These are phyloP conservation scores for Deilephila porcellus DNA, from an alignment of 2,888 invertebrate genomes.

Conservation along the genomic window DNA sequence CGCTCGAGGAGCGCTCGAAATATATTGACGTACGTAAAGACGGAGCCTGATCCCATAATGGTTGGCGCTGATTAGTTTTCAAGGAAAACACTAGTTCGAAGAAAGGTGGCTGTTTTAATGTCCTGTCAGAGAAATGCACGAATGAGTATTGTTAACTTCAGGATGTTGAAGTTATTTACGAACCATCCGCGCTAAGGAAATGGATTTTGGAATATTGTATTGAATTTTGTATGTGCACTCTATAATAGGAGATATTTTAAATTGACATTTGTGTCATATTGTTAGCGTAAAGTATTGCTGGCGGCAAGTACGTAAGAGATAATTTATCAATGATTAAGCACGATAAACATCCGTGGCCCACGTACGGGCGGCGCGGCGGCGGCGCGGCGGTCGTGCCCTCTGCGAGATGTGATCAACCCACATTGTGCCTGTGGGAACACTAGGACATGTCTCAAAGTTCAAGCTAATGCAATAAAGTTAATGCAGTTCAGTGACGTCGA, in stretches of 20 bases:
- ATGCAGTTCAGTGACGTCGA: slow-evolving; percentile 38
- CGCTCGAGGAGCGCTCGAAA: slow-evolving; percentile 64
- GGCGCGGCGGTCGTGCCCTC: slow-evolving; percentile 71
- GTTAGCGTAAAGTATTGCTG: not conserved
- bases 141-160: slow-evolving; percentile 46
- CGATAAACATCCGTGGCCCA: slow-evolving; percentile 66
- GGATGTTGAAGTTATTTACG: slow-evolving; percentile 14
- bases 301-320: slow-evolving; percentile 46
- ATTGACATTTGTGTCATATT: not conserved
- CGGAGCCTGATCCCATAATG: slow-evolving; percentile 66
- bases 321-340: slow-evolving; percentile 69
- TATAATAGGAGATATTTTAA: not conserved
- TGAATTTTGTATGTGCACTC: not conserved
- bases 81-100: slow-evolving; percentile 73
- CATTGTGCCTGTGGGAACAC: slow-evolving; percentile 69
- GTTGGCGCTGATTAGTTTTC: slow-evolving; percentile 78
- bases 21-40: slow-evolving; percentile 70
- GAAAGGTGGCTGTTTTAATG: slow-evolving; percentile 68
- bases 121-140: slow-evolving; percentile 54
- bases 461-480: slow-evolving; percentile 39
- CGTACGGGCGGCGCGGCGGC: slow-evolving; percentile 48
- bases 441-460: slow-evolving; percentile 36
- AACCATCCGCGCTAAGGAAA: slow-evolving; percentile 36
- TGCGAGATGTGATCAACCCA: slow-evolving; percentile 66
- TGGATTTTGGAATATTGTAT: slow-evolving; percentile 41